Conservation (phyloP, 2,113 vertebrate genomes). For the Chloebia gouldiae region DNA sequence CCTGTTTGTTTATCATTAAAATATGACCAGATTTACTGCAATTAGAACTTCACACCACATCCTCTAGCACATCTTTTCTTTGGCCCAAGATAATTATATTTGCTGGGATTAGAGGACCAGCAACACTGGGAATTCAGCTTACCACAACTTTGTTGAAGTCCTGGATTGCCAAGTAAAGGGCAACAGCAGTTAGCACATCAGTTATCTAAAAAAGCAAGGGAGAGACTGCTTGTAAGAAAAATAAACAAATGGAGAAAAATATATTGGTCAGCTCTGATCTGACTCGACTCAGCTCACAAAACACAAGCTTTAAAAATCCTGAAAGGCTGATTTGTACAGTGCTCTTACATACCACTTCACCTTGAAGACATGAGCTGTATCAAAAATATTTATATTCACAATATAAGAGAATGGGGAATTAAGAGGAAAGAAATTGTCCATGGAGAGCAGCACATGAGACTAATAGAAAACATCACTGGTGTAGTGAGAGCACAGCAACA, state of each 20-base stretch:
- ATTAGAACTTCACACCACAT: not conserved
- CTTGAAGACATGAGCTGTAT: not conserved
- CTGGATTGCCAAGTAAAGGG: constrained; percentile 90
- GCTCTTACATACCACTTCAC: not conserved
- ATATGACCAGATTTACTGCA: not conserved
- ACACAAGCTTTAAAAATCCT: not conserved
- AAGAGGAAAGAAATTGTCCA: not conserved
- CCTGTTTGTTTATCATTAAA: not conserved
- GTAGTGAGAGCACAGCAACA: not conserved
- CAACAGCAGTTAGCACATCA: constrained; percentile 89
- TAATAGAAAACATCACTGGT: not conserved
- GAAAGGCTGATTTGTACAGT: not conserved
- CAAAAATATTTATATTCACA: not conserved
- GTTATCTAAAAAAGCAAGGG: constrained; percentile 78
- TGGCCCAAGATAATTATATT: not conserved
- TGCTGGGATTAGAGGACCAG: not conserved
- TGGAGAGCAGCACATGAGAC: not conserved
- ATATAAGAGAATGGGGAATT: not conserved
- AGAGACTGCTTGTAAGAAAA: not conserved
- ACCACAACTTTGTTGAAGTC: constrained; percentile 96
- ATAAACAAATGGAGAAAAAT: not conserved
- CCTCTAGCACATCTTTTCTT: not conserved
- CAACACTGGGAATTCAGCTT: constrained; percentile 52
- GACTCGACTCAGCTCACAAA: not conserved
- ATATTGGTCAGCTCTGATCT: not conserved